Conservation (phyloP, 2,888 invertebrate genomes). For the Sussaba pulchella region DNA sequence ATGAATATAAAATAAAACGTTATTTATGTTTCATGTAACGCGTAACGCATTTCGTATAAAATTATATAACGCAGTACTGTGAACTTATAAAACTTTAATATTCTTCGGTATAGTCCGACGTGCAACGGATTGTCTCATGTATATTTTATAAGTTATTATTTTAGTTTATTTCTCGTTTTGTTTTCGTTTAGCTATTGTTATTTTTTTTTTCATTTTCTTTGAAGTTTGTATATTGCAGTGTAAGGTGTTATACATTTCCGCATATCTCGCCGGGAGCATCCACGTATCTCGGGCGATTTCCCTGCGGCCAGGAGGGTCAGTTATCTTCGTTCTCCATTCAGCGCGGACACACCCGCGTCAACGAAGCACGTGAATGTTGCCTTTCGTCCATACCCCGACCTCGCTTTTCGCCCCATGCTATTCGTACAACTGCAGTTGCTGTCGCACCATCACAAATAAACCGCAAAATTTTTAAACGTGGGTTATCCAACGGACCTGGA, state of each 20-base stretch:
- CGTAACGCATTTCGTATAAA: background rate
- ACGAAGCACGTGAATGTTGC: conserved; percentile 36
- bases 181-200: no score
- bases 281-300: conserved; percentile 35
- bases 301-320: background rate
- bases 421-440: conserved; percentile 14
- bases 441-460: conserved; percentile 15
- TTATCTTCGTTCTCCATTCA: conserved; percentile 31
- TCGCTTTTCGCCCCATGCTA: conserved; percentile 8
- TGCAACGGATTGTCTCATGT: background rate
- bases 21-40: background rate
- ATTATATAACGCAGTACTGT: no score
- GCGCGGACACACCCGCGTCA: conserved; percentile 35
- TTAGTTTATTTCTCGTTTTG: no score
- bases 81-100: background rate
- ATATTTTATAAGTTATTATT: no score
- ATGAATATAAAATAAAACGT: background rate
- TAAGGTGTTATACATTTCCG: background rate
- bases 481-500: background rate
- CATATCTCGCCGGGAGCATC: conserved; percentile 22
- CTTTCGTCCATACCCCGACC: conserved; percentile 1
- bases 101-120: background rate
- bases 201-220: conserved; percentile 1
- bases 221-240: background rate
- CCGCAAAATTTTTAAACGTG: background rate